Percentiles rank a stretch among this genome's conserved stretches.
Evolutionary conservation across 1,140 invertebrate genomes (phyloP).

Genomic region (Conus ventricosus): DNA sequence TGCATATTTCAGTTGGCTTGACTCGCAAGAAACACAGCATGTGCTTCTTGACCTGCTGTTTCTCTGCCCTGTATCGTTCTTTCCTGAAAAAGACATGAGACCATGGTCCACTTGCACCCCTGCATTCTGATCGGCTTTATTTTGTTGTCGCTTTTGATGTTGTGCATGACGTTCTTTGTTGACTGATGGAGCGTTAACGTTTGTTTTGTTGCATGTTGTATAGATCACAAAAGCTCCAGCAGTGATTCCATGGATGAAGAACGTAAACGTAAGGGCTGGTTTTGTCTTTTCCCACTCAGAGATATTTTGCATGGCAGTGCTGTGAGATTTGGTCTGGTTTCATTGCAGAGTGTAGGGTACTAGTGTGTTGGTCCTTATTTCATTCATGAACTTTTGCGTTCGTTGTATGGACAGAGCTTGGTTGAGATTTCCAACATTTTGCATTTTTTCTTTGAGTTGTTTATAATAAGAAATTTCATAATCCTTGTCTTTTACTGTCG

Average conservation of each 20-base stretch:
- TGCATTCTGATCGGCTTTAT: not conserved
- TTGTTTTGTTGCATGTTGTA: not conserved
- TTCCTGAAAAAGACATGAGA: no score
- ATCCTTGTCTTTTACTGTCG: no score
- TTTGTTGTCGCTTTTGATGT: not conserved
- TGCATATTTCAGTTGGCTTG: no score
- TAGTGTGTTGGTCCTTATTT: no score
- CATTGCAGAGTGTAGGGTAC: not conserved
- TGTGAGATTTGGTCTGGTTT: not conserved
- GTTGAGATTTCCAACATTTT: no score
- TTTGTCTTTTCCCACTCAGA: not conserved
- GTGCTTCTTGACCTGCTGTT: not conserved
- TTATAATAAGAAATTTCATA: no score
- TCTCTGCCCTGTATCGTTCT: not conserved
- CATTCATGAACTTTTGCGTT: no score
- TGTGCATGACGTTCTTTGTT: not conserved
- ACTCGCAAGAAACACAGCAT: no score
- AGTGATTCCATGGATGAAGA: not conserved
- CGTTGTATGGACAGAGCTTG: no score
- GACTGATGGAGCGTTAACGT: not conserved
- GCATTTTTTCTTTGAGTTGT: no score
- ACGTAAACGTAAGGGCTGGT: not conserved
- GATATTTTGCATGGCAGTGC: no score
- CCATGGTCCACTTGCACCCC: no score
- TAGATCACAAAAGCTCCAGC: not conserved